Conservation (phyloP, 2,113 vertebrate genomes). For the Oncorhynchus tshawytscha region DNA sequence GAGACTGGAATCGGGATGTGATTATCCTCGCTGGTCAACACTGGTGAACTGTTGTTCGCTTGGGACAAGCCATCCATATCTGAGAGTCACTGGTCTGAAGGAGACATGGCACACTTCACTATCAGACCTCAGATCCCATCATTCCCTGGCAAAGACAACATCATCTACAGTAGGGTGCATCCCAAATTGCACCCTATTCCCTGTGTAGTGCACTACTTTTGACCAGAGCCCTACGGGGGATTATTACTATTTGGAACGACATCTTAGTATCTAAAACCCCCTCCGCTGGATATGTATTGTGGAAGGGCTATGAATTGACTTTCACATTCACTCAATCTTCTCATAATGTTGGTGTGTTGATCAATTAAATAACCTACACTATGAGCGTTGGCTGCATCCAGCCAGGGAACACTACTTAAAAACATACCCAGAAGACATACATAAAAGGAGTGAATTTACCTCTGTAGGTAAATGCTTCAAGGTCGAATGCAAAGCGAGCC, state of each 20-base stretch:
- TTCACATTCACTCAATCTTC: background rate
- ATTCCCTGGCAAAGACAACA: background rate
- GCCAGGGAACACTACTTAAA: background rate
- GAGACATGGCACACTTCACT: background rate
- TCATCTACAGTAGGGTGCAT: background rate
- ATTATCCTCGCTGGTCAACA: conserved; percentile 12
- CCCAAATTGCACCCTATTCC: background rate
- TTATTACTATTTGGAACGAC: background rate
- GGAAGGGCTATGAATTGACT: background rate
- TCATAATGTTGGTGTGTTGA: background rate
- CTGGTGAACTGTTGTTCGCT: conserved; percentile 19
- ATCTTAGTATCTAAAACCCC: no score
- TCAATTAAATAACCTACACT: background rate
- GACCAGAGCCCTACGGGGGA: background rate
- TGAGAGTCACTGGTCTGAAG: background rate
- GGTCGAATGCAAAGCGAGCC: background rate
- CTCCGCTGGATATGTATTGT: background rate
- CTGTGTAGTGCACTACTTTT: background rate
- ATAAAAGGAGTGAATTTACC: background rate
- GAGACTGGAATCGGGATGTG: background rate
- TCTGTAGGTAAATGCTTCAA: background rate
- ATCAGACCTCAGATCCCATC: background rate
- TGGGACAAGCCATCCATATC: background rate
- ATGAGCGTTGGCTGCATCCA: background rate
- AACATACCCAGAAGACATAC: background rate